Base-by-base conservation (phyloP, 2,888 invertebrate species). In the Nymphalis c-album region DNA sequence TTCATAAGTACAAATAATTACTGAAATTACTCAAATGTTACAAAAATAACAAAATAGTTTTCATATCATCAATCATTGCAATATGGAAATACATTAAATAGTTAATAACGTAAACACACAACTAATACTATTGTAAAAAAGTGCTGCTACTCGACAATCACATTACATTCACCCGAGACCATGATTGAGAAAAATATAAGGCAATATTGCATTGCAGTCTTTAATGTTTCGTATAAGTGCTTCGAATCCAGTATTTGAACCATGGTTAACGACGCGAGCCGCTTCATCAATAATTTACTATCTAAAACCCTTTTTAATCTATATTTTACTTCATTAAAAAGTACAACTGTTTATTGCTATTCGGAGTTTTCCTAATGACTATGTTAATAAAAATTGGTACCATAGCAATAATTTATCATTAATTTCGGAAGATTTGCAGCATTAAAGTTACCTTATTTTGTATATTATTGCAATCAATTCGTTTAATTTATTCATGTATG, bases 1-100 rank as follows among this genome's bases (percentile, higher is more conserved):
- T 84, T 85, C 79, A 83, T 87, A 90, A 86, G 88, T 88, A 88
- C 86, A 85, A 79, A 77, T 78, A 73, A 78, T 81, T 79, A 85
- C 78, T 82, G 83, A 83, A 84, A 77, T 81, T 74, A 78, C 75
- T 81, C 73, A 82, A 82, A 83, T 65, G 78, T 77, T 85, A 85
- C 73, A 85, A 86, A 68, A 85, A 84, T 82, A 87, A 87, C 84
- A 85, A 85, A 85, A 78, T 74, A 73, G 40, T 69, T 75, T 75
- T 74, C 60, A 72, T 72, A 71, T 67, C 62, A 73, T 73, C 69
- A 72, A 73, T 73, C 70, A 72, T 70, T 74, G 68, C 72, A 71
- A 66, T 69, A 67, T 76, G 66, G 72, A 70, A 77, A 77, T 73
- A 73, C 74, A 69, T 70, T 69, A 70, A 72, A 71, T 60, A 65